Base-by-base conservation (phyloP, 2,113 vertebrate species). In the Oxyura jamaicensis region DNA sequence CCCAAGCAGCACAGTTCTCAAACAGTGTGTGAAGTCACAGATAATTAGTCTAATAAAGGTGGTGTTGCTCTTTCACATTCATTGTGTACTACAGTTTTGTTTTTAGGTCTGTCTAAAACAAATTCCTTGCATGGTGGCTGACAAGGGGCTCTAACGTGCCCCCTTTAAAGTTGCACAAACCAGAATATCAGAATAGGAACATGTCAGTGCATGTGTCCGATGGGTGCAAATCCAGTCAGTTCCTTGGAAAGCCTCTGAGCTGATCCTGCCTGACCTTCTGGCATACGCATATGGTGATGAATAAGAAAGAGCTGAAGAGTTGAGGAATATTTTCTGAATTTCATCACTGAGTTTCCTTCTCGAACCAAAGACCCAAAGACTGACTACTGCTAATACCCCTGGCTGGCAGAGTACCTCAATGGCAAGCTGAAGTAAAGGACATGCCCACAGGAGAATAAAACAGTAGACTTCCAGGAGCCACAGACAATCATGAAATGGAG, bases 201-300 rank as follows among this genome's bases (percentile, higher is more conserved):
- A 13, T 7, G 48, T 13, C 48, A 46, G 46, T 44, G 16, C 18
- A 39, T 2, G 0, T 8, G 14, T 28, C 21, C 22, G 8, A 68
- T 25, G 53, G 25, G 31, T 0, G 1, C 28, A 71, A 71, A 76
- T 21, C 19, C 31, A 52, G 50, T 14, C 15, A 71, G 13, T 25
- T 41, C 8, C 66, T 35, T 46, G 25, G 52, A 73, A 67, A 78
- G 29, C 8, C 36, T 53, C 6, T 1, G 0, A 67, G 58, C 18
- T 33, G 44, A 35, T 48, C 52, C 52, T 33, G 11, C 72, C 22
- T 5, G 2, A 23, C 15, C 36, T 52, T 46, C 35, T 2, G 6
- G 36, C 23, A 31, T 11, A 78, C 8, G 23, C 3, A 0, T 15
- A n/a, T 1, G 5, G 16, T 25, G 60, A 41, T 29, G 33, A 65